Evolutionary conservation across 2,888 invertebrate species (phyloP), one percentile per base, ranked within the genome.

Genomic region (Hypercompe scribonia): DNA sequence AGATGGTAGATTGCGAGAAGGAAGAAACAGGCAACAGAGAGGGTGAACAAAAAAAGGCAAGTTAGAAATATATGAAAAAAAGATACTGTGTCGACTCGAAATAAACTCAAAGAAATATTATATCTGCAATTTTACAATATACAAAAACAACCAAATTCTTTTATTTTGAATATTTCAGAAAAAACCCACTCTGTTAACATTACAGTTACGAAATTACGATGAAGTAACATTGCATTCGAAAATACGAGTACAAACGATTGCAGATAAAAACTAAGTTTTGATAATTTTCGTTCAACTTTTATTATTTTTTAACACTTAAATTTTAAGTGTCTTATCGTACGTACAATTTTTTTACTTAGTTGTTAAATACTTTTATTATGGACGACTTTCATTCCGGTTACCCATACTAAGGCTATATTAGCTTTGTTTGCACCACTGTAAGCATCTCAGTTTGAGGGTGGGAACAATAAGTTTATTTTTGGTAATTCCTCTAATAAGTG

Each of bases 221-320:
- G 70, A 72, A 68, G 36, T 78, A 68, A 80, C 65, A 58, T 72
- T 66, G 54, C 18, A 70, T 39, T 68, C 69, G 42, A 65, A 72
- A 65, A 74, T 75, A n/a, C n/a, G n/a, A n/a, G n/a, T n/a, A 54
- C 73, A 72, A 65, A 72, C 63, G 77, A 74, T 72, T 76, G 72
- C 74, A 68, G 64, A 77, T 71, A 69, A 54, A 54, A 67, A 70
- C 31, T 28, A 74, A 74, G 42, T 76, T 33, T 28, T 71, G 36
- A 36, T 66, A 31, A 58, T 65, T 71, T 71, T 71, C 42, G 31
- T 65, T 42, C 39, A 65, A 42, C 46, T 54, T 79, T 79, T 50
- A 73, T 58, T 68, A 74, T 46, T 69, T n/a, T 65, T 64, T 63
- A 67, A 42, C 76, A 74, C 61, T 82, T 70, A 75, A 78, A 73